Base-by-base conservation (phyloP, 2,797 vertebrate species). In the Bufotes viridis region DNA sequence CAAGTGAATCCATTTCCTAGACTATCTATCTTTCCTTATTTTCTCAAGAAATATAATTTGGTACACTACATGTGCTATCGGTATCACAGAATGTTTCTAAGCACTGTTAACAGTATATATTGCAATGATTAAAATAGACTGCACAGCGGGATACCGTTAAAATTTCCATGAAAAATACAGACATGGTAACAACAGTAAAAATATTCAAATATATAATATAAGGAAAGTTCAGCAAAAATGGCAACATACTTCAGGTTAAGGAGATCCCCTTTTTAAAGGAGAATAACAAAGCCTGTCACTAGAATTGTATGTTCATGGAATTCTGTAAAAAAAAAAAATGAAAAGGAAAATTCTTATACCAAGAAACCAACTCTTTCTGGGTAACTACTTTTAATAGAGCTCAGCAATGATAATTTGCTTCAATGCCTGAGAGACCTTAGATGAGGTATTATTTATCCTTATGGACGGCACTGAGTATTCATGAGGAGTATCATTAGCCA, bases 1-100 rank as follows among this genome's bases (percentile, higher is more conserved):
- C 78, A 42, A 87, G 65, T 87, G 55, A 87, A 81, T 81, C 78
- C 14, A 72, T 81, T 80, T 81, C 85, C 67, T 81, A 72, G 65
- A 18, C 53, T 86, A 86, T 67, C 61, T 79, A 49, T 84, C 67
- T 60, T 80, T 58, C 24, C 53, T 3, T 65, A 65, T 51, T 65
- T 55, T 70, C 51, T 78, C 7, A 14, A 78, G 83, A 65, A 78
- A 85, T 85, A 85, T 78, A 78, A 55, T 85, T 85, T 85, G 42
- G 29, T 78, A 67, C 5, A 63, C 60, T 78, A 67, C 74, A 78
- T 85, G 74, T 76, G 75, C 49, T 78, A 26, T 78, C 24, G 0
- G n/a, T 65, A 29, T 78, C 60, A 53, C n/a, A 55, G 57, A 78
- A 63, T 67, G 42, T 65, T 85, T 74, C 60, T 55, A 85, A 78